A percentile compares a stretch with the other conserved stretches of the same genome.
These are phyloP conservation scores for Ostrea edulis DNA, from an alignment of 1,140 invertebrate species.

Conservation along the genomic window DNA sequence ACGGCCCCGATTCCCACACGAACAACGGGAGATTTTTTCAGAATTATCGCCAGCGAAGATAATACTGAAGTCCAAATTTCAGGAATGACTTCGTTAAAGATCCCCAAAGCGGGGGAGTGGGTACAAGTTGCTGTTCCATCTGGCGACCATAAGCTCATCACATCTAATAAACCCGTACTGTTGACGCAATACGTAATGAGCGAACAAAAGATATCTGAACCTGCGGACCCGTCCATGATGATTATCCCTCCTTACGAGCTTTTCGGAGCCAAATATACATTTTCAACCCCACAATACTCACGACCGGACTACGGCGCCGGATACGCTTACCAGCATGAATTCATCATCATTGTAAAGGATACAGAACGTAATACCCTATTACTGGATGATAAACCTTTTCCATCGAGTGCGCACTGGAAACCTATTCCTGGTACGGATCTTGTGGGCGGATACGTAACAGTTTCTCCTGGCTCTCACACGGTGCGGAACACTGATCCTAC, in stretches of 20 bases:
- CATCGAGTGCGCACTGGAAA: slow-evolving; percentile 48
- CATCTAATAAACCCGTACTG: slow-evolving; percentile 45
- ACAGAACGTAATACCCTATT: slow-evolving; percentile 54
- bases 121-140: slow-evolving; percentile 43
- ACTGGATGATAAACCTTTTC: slow-evolving; percentile 52
- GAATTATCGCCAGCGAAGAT: slow-evolving; percentile 64
- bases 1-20: slow-evolving; percentile 64
- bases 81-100: not conserved
- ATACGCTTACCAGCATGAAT: slow-evolving; percentile 56
- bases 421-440: slow-evolving; percentile 56
- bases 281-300: slow-evolving; percentile 63
- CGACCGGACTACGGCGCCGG: slow-evolving; percentile 48
- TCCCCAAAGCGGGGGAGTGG: slow-evolving; percentile 32
- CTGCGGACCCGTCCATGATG: slow-evolving; percentile 66
- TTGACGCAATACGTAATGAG: slow-evolving; percentile 51
- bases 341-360: slow-evolving; percentile 63
- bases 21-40: slow-evolving; percentile 63
- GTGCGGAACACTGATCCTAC: slow-evolving; percentile 60
- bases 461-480: slow-evolving; percentile 58
- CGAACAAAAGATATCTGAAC: slow-evolving; percentile 46
- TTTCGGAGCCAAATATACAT: slow-evolving; percentile 68
- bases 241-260: slow-evolving; percentile 63
- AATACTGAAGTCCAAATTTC: slow-evolving; percentile 51
- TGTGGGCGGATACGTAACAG: slow-evolving; percentile 50
- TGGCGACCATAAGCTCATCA: slow-evolving; percentile 3